These are phyloP conservation scores for Anas bahamensis DNA, from an alignment of 2,797 vertebrate genomes.

Conservation along the genomic window DNA sequence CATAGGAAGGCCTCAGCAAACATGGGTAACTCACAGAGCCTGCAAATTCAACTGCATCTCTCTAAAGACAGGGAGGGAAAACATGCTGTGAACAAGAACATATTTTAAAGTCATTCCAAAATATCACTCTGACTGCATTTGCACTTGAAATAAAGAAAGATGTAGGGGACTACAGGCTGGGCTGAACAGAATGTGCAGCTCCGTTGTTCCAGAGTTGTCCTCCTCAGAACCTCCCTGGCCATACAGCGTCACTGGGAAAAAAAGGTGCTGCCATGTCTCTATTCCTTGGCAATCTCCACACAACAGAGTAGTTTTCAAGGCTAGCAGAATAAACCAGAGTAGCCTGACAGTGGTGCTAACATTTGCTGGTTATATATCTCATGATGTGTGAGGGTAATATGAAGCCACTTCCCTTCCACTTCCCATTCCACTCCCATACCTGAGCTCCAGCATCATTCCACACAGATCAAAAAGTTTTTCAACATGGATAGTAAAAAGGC, in stretches of 20 bases:
- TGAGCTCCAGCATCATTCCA: background rate
- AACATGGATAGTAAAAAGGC: background rate
- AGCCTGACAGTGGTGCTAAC: background rate
- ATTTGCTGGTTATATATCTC: background rate
- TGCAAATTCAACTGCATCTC: conserved; percentile 90
- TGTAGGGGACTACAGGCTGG: background rate
- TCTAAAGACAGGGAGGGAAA: conserved; percentile 77
- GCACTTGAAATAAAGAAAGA: background rate
- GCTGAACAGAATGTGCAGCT: fast-evolving
- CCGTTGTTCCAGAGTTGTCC: background rate
- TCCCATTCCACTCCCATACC: background rate
- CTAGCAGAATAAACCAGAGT: background rate
- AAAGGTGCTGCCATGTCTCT: background rate
- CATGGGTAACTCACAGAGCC: conserved; percentile 90
- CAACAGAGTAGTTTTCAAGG: background rate
- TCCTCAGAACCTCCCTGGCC: background rate
- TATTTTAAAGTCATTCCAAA: background rate
- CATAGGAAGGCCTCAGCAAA: conserved; percentile 93
- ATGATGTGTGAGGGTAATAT: background rate
- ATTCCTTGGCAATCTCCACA: background rate
- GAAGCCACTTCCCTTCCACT: background rate
- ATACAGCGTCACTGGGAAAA: background rate
- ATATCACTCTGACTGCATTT: background rate
- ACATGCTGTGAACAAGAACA: background rate
- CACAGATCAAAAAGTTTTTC: background rate